Evolutionary conservation across 2,797 vertebrate genomes (phyloP).

Genomic region (Urophycis tenuis): DNA sequence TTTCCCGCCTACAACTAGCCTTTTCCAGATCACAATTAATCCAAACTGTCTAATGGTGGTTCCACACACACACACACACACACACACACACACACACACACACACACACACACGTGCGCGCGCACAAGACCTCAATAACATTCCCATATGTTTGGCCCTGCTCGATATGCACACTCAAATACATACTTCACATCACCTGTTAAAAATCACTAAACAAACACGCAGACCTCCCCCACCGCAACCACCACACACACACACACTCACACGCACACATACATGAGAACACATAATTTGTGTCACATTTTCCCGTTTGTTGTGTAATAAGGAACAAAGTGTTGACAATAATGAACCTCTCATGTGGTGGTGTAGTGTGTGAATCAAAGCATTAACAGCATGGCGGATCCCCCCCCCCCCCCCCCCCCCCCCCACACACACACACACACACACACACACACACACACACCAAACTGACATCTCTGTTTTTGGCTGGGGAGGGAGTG

Average conservation of each 20-base stretch:
- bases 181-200: neutral
- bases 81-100: neutral
- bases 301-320: neutral
- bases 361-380: neutral
- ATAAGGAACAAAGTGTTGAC: neutral
- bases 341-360: neutral
- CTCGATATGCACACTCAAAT: conserved; percentile 39
- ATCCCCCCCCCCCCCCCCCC: neutral
- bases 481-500: conserved; percentile 50
- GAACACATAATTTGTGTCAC: conserved; percentile 3
- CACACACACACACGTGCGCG: conserved; percentile 1
- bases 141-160: conserved; percentile 35
- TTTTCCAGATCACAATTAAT: conserved; percentile 52
- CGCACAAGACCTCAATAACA: conserved; percentile 27
- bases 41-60: conserved; percentile 51
- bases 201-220: neutral
- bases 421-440: neutral
- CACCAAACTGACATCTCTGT: conserved; percentile 54
- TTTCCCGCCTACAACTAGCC: conserved; percentile 28
- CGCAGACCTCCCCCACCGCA: neutral
- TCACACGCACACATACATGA: conserved; percentile 7
- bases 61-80: neutral
- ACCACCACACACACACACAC: conserved; percentile 15
- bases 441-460: neutral
- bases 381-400: neutral